A percentile compares a stretch with the other conserved stretches of the same genome.
phyloP scores from a whole-genome alignment of 2,888 invertebrate genomes.

The Eumerus sabulonum region DNA sequence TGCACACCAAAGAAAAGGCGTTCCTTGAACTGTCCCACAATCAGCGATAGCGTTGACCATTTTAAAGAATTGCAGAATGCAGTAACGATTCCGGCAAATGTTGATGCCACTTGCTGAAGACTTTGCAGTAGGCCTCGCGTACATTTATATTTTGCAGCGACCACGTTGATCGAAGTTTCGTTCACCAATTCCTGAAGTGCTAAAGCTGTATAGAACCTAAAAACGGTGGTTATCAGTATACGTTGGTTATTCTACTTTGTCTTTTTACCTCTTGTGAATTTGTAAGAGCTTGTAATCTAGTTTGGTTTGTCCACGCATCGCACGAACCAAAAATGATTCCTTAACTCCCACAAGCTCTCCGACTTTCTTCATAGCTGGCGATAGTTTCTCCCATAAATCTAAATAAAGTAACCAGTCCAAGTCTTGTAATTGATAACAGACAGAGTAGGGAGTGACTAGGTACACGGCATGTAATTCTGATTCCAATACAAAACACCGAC shows the following conservation, averaged over 20 bases:
- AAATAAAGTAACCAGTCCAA: constrained; percentile 91
- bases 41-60: constrained; percentile 93
- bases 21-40: constrained; percentile 95
- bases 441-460: constrained; percentile 95
- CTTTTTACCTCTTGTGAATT: constrained; percentile 83
- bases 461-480: constrained; percentile 97
- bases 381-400: constrained; percentile 89
- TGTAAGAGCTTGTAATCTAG: constrained; percentile 81
- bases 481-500: constrained; percentile 94
- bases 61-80: constrained; percentile 96
- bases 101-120: constrained; percentile 95
- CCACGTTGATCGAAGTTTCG: constrained; percentile 89
- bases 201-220: constrained; percentile 92
- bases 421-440: constrained; percentile 86
- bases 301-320: constrained; percentile 85
- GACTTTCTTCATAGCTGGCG: constrained; percentile 89
- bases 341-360: constrained; percentile 93
- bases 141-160: constrained; percentile 91
- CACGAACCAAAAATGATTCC: constrained; percentile 90
- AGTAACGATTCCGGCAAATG: constrained; percentile 98
- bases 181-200: constrained; percentile 95
- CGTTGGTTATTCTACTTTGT: not conserved
- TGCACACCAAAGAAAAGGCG: constrained; percentile 96
- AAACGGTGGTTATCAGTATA: constrained; percentile 7
- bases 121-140: constrained; percentile 94